Conservation (phyloP, 2,888 invertebrate species). For the Tubulanus polymorphus region DNA sequence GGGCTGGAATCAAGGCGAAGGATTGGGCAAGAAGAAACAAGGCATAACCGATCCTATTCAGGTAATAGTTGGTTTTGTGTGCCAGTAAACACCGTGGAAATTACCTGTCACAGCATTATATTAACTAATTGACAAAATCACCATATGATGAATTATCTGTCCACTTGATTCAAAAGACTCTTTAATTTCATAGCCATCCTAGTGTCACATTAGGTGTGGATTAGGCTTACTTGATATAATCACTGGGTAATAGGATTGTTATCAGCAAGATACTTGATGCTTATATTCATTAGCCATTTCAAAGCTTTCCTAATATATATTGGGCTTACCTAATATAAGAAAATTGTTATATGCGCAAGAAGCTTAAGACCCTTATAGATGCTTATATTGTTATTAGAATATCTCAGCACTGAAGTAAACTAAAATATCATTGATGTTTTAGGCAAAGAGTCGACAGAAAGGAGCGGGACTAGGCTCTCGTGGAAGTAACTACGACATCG, state of each 20-base stretch:
- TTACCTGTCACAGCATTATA: neutral
- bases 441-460: constrained; percentile 64
- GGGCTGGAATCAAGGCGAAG: constrained; percentile 98
- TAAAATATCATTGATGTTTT: constrained; percentile 28
- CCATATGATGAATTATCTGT: no score
- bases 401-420: no score
- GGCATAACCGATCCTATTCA: constrained; percentile 83
- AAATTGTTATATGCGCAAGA: no score
- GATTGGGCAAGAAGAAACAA: constrained; percentile 88
- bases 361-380: no score
- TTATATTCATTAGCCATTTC: no score
- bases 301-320: no score
- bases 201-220: no score
- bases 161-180: neutral
- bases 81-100: no score
- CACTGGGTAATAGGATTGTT: no score
- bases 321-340: neutral
- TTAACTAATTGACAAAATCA: neutral
- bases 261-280: no score
- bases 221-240: no score
- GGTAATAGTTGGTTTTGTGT: constrained; percentile 55
- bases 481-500: constrained; percentile 70
- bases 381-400: no score
- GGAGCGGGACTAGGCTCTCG: constrained; percentile 81
- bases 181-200: neutral